A percentile compares a stretch with the other conserved stretches of the same genome.
Evolutionary conservation across 2,797 vertebrate genomes (phyloP).

Genomic region (Chiroxiphia lanceolata): DNA sequence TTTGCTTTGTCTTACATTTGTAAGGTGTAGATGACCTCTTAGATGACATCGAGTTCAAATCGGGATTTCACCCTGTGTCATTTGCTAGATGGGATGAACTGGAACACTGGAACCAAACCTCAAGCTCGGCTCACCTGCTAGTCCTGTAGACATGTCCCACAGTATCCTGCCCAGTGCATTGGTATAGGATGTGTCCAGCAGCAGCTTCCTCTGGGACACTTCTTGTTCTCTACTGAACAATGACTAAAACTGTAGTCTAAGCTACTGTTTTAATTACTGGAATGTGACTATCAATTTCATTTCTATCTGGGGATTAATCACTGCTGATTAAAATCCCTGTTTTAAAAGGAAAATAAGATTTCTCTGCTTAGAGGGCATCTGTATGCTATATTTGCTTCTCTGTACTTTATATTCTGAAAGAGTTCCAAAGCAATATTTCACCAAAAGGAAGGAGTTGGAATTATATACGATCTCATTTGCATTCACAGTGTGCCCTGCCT

Average conservation of each 20-base stretch:
- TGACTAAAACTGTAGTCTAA: neutral
- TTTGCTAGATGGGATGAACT: neutral
- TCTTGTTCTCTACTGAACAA: neutral
- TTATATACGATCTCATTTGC: conserved; percentile 9
- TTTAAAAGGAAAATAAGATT: neutral
- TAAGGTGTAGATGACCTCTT: neutral
- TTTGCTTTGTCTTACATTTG: neutral
- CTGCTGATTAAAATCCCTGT: neutral
- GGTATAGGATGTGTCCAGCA: neutral
- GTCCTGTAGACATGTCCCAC: neutral
- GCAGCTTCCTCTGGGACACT: neutral
- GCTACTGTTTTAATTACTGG: neutral
- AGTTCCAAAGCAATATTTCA: neutral
- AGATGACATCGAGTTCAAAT: neutral
- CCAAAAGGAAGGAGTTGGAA: neutral
- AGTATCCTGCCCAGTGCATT: neutral
- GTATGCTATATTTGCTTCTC: neutral
- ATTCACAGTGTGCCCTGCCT: neutral
- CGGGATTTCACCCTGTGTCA: neutral
- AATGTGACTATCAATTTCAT: neutral
- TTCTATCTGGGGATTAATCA: neutral
- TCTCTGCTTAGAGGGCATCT: neutral
- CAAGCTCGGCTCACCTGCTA: neutral
- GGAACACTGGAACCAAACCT: neutral
- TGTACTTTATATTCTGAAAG: neutral